Percentiles rank a stretch among this genome's conserved stretches.
Conservation (phyloP, 1,140 invertebrate species). For the Scaptomyza montana region DNA sequence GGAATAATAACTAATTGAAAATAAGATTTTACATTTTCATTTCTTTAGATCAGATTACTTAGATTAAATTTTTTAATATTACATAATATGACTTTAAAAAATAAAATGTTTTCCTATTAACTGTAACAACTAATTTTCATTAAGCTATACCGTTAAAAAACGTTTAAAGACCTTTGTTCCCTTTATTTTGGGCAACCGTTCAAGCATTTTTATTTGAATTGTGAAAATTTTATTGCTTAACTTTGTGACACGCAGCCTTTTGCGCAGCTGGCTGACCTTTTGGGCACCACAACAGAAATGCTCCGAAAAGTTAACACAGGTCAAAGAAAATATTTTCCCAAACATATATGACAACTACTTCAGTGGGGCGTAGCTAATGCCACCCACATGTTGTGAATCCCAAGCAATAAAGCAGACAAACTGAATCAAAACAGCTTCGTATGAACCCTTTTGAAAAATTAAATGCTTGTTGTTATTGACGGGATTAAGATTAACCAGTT, state of each 20-base stretch:
- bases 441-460: slow-evolving; percentile 24
- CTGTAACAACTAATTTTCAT: slow-evolving; percentile 21
- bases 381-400: slow-evolving; percentile 46
- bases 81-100: no score
- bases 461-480: slow-evolving; percentile 9
- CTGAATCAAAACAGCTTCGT: slow-evolving; percentile 29
- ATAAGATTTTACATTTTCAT: no score
- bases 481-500: slow-evolving; percentile 31
- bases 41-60: no score
- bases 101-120: not conserved
- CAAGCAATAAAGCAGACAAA: slow-evolving; percentile 46
- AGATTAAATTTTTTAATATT: no score
- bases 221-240: slow-evolving; percentile 65
- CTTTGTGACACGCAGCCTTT: slow-evolving; percentile 64
- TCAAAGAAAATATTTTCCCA: slow-evolving; percentile 73
- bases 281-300: slow-evolving; percentile 44
- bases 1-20: no score
- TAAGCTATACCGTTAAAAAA: no score
- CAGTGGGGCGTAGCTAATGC: slow-evolving; percentile 34
- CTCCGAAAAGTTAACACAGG: slow-evolving; percentile 70
- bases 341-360: slow-evolving; percentile 67
- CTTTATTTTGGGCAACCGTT: slow-evolving; percentile 12
- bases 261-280: slow-evolving; percentile 59
- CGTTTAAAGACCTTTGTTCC: slow-evolving; percentile 10
- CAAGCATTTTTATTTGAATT: slow-evolving; percentile 31